Evolutionary conservation across 2,797 vertebrate genomes (phyloP), one percentile per base, ranked within the genome.

Genomic region (Rhabdomys pumilio): DNA sequence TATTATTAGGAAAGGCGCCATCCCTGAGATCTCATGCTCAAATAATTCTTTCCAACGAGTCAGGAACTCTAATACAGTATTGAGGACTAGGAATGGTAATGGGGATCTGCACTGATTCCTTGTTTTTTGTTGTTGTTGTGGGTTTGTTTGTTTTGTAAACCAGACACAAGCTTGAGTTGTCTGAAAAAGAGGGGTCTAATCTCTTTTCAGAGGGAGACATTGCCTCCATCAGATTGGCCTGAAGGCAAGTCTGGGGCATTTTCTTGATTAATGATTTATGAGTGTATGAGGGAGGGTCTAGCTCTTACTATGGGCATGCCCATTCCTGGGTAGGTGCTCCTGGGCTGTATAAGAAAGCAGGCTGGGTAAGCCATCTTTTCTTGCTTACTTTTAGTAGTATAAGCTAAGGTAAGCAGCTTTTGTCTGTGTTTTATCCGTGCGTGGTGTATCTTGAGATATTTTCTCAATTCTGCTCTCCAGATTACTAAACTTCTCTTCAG

Each of bases 401-500:
- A 73, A 55, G 14, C 67, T 57, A 26, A 55, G 26, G 10, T 41
- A 15, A 50, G 63, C 34, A 17, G 11, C 41, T 76, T 67, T 15
- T 29, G 11, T 15, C 19, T 24, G 55, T 17, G 50, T 50, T 63
- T 50, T 63, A 44, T 41, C 4, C 47, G 1, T 59, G 10, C 76
- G 3, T 88, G 29, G 17, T 81, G 15, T 19, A 77, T 77, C 72
- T 47, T 81, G 72, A 47, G 24, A 82, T 44, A 86, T 75, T 91
- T 93, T 65, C 83, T 91, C 61, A 89, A 13, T 77, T 86, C 38
- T 87, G 41, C 76, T 38, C 94, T 97, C 80, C 41, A 89, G 10
- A 57, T 94, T 57, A 34, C 83, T 67, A 88, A 83, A 19, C 89
- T n/a, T 97, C 83, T 90, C 63, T 94, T 91, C 59, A 83, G 20